These are phyloP conservation scores for silkworm (Bombyx mori) DNA, from an alignment of 1,140 invertebrate species.

Conservation along the genomic window DNA sequence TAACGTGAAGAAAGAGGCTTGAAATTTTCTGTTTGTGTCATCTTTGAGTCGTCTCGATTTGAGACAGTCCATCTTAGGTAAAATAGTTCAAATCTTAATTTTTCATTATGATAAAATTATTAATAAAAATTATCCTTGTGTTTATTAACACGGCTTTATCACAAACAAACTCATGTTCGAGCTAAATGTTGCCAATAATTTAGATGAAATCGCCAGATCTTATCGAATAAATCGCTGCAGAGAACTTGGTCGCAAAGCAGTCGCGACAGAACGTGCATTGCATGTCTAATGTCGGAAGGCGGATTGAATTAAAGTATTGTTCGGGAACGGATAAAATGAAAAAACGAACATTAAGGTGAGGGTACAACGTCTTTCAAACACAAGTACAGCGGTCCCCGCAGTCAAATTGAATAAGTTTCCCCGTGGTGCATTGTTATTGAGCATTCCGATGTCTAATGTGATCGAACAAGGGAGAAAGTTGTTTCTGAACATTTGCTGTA, in stretches of 20 bases:
- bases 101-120: no score
- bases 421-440: slow-evolving; percentile 52
- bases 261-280: slow-evolving; percentile 44
- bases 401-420: slow-evolving; percentile 63
- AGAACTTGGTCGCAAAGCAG: slow-evolving; percentile 31
- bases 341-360: slow-evolving; percentile 35
- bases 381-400: slow-evolving; percentile 56
- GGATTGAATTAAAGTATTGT: slow-evolving; percentile 59
- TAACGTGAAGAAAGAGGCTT: no score
- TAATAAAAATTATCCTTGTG: no score
- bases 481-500: not conserved
- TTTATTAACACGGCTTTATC: no score
- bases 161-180: no score
- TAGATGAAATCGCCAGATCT: slow-evolving; percentile 15
- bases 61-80: no score
- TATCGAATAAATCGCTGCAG: slow-evolving; percentile 17
- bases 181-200: no score
- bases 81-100: no score
- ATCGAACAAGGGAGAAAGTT: slow-evolving; percentile 20
- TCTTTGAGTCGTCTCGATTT: no score
- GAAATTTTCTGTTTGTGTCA: no score
- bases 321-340: slow-evolving; percentile 43
- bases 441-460: slow-evolving; percentile 38
- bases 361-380: slow-evolving; percentile 54
- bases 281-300: slow-evolving; percentile 42